Base-by-base conservation (phyloP, 2,888 invertebrate species). In the Apeira syringaria region DNA sequence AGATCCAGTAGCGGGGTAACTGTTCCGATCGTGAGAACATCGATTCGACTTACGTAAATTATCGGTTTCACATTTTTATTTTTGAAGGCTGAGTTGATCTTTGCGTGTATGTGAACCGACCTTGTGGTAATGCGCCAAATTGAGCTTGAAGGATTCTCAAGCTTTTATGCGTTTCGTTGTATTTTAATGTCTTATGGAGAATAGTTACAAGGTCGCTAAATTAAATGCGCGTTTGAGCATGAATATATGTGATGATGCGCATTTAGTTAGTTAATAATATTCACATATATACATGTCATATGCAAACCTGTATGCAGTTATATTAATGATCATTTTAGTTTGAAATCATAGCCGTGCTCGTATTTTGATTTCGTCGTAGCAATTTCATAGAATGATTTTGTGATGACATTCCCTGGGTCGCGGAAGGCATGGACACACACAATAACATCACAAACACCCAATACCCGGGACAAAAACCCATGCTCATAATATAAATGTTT, bases 21-120 rank as follows among this genome's bases (percentile, higher is more conserved):
- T 77, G 84, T 68, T 59, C 39, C 56, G 61, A 76, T 76, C 86
- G 85, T 84, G 84, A 78, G 85, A 87, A 86, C 72, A 61, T 61
- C 64, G 60, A 58, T 64, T 41, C 72, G 68, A 59, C 70, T 85
- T 80, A 74, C 67, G 80, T 77, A 84, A 43, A 85, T 82, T 81
- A 68, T 68, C 68, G 59, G 61, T 62, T 70, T 68, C 46, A 45
- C 18, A 49, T 58, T 3, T 59, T 64, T 59, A 64, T 56, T 56
- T 60, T 60, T 63, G 67, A 73, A 78, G 74, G 75, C 59, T 68
- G 59, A 36, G 46, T 66, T 67, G 62, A 53, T 61, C 61, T 58
- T 70, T 56, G 77, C 75, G 72, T 76, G 76, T 57, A 65, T 68
- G 68, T 68, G 64, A 73, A 55, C 53, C 79, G 82, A 67, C 84